Evolutionary conservation across 2,113 vertebrate genomes (phyloP).

Genomic region (Chaetodon auriga): DNA sequence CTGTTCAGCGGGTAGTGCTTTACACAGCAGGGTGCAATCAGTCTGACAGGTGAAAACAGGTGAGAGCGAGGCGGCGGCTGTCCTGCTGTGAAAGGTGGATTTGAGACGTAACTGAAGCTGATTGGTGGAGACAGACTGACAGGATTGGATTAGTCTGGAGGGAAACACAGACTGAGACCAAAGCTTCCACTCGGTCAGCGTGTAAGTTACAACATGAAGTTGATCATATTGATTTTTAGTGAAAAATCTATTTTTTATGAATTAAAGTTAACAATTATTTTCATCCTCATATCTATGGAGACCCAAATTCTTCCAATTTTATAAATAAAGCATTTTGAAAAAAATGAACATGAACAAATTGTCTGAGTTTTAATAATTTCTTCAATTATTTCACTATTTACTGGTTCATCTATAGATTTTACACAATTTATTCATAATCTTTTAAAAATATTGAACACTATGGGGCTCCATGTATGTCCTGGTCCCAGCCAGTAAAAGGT

Average conservation of each 20-base stretch:
- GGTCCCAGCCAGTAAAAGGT: too few relatives aligned
- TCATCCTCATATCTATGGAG: neutral
- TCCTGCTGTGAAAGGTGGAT: slow-evolving; percentile 17
- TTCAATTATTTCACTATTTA: too few relatives aligned
- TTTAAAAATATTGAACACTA: neutral
- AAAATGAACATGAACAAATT: too few relatives aligned
- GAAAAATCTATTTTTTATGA: neutral
- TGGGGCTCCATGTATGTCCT: neutral
- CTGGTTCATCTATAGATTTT: neutral
- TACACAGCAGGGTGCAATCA: neutral
- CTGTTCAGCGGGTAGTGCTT: neutral
- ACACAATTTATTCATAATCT: too few relatives aligned
- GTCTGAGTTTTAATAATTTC: too few relatives aligned
- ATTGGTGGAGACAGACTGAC: slow-evolving; percentile 44
- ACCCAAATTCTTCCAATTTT: neutral
- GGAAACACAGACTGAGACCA: neutral
- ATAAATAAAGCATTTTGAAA: neutral
- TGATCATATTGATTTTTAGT: neutral
- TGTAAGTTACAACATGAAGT: neutral
- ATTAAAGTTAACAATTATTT: neutral
- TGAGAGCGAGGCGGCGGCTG: neutral
- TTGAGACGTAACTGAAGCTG: slow-evolving; percentile 35
- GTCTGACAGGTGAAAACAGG: neutral
- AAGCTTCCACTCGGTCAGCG: neutral
- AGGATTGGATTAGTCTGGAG: slow-evolving; percentile 23